Evolutionary conservation across 1,140 invertebrate species (phyloP).

Genomic region (Macrobrachium rosenbergii): DNA sequence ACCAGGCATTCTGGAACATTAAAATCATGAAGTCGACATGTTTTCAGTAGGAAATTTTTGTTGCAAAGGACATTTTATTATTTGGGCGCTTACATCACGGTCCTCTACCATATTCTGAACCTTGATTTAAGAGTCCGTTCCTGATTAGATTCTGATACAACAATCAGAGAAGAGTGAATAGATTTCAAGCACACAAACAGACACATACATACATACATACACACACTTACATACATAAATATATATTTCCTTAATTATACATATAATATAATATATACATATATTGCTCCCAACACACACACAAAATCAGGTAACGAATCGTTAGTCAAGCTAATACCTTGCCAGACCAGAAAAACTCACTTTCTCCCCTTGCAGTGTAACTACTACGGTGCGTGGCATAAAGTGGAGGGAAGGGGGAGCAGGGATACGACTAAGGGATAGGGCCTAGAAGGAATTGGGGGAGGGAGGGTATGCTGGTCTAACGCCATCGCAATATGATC

Average conservation of each 20-base stretch:
- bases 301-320: too few species aligned
- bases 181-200: neutral
- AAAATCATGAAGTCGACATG: too few species aligned
- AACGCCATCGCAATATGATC: too few species aligned
- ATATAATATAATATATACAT: neutral
- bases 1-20: too few species aligned
- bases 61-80: too few species aligned
- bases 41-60: too few species aligned
- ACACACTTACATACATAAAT: neutral
- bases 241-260: neutral
- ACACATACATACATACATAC: conserved; percentile 4
- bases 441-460: neutral
- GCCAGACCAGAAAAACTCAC: neutral
- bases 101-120: too few species aligned
- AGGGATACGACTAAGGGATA: neutral
- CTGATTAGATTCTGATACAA: too few species aligned
- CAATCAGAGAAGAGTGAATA: neutral
- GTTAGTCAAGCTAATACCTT: too few species aligned
- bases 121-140: too few species aligned
- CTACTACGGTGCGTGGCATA: neutral
- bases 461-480: neutral
- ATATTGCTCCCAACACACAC: neutral
- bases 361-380: neutral
- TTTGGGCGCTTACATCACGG: too few species aligned
- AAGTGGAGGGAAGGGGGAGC: neutral